Conservation (phyloP, 2,888 invertebrate species). For the Erebia ligea region DNA sequence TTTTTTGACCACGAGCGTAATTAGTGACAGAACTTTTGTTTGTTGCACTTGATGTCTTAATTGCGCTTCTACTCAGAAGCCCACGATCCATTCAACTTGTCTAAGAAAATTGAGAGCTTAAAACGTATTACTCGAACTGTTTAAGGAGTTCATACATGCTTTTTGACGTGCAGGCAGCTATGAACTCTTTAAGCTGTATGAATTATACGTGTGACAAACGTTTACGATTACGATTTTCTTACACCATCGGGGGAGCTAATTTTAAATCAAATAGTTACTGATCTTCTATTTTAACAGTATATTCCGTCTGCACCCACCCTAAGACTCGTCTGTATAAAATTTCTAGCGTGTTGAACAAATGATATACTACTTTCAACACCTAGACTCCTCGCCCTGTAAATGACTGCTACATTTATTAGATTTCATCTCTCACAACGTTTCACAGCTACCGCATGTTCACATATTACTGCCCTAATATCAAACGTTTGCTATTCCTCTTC, state of each 20-base stretch:
- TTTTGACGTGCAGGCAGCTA: too few species aligned
- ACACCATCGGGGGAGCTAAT: neutral
- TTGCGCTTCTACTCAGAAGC: too few species aligned
- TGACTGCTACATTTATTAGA: constrained; percentile 39
- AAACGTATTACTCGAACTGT: too few species aligned
- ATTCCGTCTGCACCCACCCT: neutral
- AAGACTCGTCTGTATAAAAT: constrained; percentile 1
- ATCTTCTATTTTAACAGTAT: neutral
- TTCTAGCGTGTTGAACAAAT: constrained; percentile 24
- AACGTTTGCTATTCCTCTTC: constrained; percentile 15
- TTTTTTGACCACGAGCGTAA: too few species aligned
- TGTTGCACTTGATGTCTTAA: too few species aligned
- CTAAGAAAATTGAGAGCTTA: too few species aligned
- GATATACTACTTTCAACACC: constrained; percentile 22
- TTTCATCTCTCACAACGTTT: constrained; percentile 40
- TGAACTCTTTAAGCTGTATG: too few species aligned
- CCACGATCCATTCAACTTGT: too few species aligned
- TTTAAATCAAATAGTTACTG: neutral
- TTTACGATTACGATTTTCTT: neutral
- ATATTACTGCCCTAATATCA: constrained; percentile 36
- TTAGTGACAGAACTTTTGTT: too few species aligned
- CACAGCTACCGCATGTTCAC: constrained; percentile 39
- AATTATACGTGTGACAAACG: too few species aligned
- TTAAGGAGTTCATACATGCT: too few species aligned
- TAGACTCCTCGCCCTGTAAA: constrained; percentile 27